Evolutionary conservation across 2,797 vertebrate species (phyloP), one percentile per base, ranked within the genome.

Genomic region (Erethizon dorsatum): DNA sequence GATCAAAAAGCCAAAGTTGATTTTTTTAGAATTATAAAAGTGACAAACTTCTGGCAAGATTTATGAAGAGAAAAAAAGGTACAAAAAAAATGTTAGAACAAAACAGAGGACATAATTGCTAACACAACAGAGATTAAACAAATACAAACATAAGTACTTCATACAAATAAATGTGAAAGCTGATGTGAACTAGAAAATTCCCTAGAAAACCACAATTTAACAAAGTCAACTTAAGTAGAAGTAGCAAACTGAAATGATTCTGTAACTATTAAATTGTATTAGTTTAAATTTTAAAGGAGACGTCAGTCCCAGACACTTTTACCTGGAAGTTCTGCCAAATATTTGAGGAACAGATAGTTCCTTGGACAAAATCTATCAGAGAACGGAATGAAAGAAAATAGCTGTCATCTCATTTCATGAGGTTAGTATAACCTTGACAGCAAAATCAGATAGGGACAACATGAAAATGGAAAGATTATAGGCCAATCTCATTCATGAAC

Each of bases 271-370:
- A 56, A 54, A 91, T 28, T 77, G 5, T 65, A 88, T 95, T 50
- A 78, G 45, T 92, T 90, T 75, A 90, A 91, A 57, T 57, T 71
- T 94, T 61, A 87, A 97, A 88, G 50, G 90, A 83, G 57, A 82
- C 20, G 57, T 20, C 78, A 82, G 83, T 12, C 31, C 71, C 61
- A 79, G n/a, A 93, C 59, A 18, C 15, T 92, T 96, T 94, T 92
- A 96, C 59, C 57, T 83, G 79, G 50, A 96, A 85, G 37, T 94
- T 90, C 83, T 92, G 85, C 92, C 85, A 97, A 96, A 96, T 97
- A 92, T 96, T 97, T 97, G 90, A 97, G 84, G 87, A 95, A 90
- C 78, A 92, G 61, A 93, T 89, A 96, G 94, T 88, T 97, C 88
- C 85, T 80, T 65, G 78, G 54, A 94, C 86, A 83, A 88, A 61